Conservation (phyloP, 2,888 invertebrate species). For the Disparrhopalites patrizii region DNA sequence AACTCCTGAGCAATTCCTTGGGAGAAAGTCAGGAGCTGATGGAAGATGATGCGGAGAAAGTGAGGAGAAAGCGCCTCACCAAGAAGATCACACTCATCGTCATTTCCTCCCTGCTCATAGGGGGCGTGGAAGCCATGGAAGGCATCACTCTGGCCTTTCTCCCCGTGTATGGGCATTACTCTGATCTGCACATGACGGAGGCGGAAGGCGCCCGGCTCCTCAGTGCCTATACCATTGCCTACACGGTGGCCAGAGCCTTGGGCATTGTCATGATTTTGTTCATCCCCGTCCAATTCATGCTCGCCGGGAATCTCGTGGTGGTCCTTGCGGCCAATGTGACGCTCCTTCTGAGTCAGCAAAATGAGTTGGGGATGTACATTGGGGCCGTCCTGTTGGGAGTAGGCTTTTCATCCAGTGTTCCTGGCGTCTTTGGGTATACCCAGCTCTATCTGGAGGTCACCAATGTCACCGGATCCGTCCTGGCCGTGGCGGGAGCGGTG, state of each 20-base stretch:
- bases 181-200: conserved; percentile 27
- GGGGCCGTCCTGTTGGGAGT: conserved; percentile 11
- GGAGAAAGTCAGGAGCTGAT: no score
- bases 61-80: background rate
- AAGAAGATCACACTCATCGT: background rate
- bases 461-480: conserved; percentile 2
- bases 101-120: conserved; percentile 9
- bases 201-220: conserved; percentile 28
- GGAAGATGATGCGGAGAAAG: background rate
- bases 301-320: conserved; percentile 26
- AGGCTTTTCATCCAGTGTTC: conserved; percentile 13
- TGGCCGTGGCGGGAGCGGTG: conserved; percentile 2
- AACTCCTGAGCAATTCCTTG: no score
- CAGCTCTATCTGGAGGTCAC: conserved; percentile 15
- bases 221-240: conserved; percentile 28
- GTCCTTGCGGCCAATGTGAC: conserved; percentile 27
- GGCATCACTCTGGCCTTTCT: conserved; percentile 23
- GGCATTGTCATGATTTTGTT: conserved; percentile 32
- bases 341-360: background rate
- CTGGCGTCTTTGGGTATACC: conserved; percentile 20
- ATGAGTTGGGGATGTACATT: background rate
- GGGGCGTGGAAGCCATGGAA: conserved; percentile 16
- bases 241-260: conserved; percentile 18
- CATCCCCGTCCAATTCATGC: conserved; percentile 27
- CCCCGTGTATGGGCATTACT: conserved; percentile 33